Evolutionary conservation across 1,140 invertebrate species (phyloP).

Genomic region (Papilio machaon): DNA sequence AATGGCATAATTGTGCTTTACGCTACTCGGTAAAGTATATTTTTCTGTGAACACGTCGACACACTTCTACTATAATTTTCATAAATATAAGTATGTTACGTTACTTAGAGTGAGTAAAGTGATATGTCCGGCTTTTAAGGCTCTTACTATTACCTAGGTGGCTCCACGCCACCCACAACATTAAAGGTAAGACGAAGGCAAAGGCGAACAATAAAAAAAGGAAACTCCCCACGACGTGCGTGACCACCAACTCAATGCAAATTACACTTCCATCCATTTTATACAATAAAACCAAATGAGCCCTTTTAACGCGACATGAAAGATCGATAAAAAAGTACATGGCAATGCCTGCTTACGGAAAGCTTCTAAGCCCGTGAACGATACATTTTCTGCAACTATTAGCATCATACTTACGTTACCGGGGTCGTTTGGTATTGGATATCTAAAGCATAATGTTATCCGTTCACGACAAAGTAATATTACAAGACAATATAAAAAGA

Average conservation of each 20-base stretch:
- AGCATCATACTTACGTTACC: conserved; percentile 24
- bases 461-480: conserved; percentile 6
- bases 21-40: neutral
- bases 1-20: neutral
- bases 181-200: conserved; percentile 66
- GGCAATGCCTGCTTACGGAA: conserved; percentile 46
- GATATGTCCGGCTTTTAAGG: conserved; percentile 37
- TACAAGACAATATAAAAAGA: conserved; percentile 16
- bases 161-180: conserved; percentile 56
- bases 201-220: conserved; percentile 76
- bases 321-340: conserved; percentile 76
- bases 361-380: conserved; percentile 28
- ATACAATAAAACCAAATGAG: conserved; percentile 81
- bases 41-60: neutral
- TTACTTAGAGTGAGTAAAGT: conserved; percentile 26
- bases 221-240: conserved; percentile 70
- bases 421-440: neutral
- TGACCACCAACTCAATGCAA: conserved; percentile 79
- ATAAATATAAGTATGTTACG: conserved; percentile 17
- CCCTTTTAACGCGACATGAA: conserved; percentile 78
- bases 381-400: conserved; percentile 37
- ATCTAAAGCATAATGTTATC: conserved; percentile 13
- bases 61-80: neutral
- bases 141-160: conserved; percentile 33
- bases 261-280: conserved; percentile 79